Evolutionary conservation across 2,113 vertebrate genomes (phyloP).

Genomic region (Cavia aperea): DNA sequence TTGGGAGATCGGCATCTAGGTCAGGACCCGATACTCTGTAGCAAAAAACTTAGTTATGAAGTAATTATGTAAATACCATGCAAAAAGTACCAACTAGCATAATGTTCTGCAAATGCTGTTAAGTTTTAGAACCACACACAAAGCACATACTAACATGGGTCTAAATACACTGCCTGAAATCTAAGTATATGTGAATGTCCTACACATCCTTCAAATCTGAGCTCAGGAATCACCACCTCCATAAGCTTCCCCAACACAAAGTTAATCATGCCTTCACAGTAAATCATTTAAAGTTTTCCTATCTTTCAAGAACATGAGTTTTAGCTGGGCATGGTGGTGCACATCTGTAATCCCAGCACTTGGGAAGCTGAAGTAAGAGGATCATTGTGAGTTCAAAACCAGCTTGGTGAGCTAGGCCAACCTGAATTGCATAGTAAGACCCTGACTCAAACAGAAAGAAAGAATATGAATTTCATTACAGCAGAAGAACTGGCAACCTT

Average conservation of each 20-base stretch:
- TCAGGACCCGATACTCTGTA: neutral
- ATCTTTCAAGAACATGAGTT: neutral
- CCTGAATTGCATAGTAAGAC: no score
- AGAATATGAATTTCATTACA: neutral
- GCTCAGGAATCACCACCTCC: neutral
- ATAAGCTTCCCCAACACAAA: neutral
- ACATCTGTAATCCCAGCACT: no score
- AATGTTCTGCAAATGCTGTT: neutral
- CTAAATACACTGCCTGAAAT: neutral
- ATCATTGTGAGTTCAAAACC: no score
- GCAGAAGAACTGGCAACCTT: neutral
- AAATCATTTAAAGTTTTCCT: neutral
- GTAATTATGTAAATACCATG: neutral
- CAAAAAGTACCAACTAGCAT: neutral
- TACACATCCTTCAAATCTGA: neutral
- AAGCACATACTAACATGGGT: neutral
- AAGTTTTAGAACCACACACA: slow-evolving; percentile 34
- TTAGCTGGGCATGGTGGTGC: no score
- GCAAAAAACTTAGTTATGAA: neutral
- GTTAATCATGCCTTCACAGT: neutral
- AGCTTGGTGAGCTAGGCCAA: no score
- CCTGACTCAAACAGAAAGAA: no score
- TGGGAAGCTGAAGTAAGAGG: no score
- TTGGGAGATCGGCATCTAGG: no score
- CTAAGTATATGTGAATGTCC: neutral